Evolutionary conservation across 2,888 invertebrate genomes (phyloP), one percentile per base, ranked within the genome.

Genomic region (Andrena bucephala): DNA sequence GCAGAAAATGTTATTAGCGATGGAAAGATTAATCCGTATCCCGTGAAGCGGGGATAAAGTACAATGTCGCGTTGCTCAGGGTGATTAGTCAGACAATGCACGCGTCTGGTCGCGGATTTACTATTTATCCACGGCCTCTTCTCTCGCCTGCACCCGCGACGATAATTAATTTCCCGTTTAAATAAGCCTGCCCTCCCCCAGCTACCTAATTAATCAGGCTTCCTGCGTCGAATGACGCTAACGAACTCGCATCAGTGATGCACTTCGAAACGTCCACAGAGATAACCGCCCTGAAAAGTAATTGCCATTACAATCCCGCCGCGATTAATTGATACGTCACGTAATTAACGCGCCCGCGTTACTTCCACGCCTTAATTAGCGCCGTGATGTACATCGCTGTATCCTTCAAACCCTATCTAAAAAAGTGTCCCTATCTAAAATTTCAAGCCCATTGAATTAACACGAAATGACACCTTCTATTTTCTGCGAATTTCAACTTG

Each of bases 81-180:
- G 31, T 29, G 73, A 81, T 81, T 70, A 74, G 69, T 36, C 59
- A 13, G 27, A 69, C 81, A 80, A 81, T 80, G 59, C 67, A 29
- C 50, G 24, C 48, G 52, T 54, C 65, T 33, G 67, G 31, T 7
- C 52, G 52, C 50, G 66, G 72, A 63, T 72, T 60, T 50, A 16
- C 8, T 70, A 67, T 82, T 82, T 68, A 76, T 72, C 54, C 65
- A 13, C 8, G 20, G 59, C 20, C 66, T 50, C 33, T 48, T 48
- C 69, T 33, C 16, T 75, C 60, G 13, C 59, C 48, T 7, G 8
- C 48, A 20, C 20, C n/a, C 62, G 42, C 48, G 13, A n/a, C 75
- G 75, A 80, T 84, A 80, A 86, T 86, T 86, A 84, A 86, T 86
- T 77, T 84, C 72, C 79, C 86, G 77, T 84, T 86, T 80, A 79